These are phyloP conservation scores for Caiman crocodilus DNA, from an alignment of 2,797 vertebrate species.

Conservation along the genomic window DNA sequence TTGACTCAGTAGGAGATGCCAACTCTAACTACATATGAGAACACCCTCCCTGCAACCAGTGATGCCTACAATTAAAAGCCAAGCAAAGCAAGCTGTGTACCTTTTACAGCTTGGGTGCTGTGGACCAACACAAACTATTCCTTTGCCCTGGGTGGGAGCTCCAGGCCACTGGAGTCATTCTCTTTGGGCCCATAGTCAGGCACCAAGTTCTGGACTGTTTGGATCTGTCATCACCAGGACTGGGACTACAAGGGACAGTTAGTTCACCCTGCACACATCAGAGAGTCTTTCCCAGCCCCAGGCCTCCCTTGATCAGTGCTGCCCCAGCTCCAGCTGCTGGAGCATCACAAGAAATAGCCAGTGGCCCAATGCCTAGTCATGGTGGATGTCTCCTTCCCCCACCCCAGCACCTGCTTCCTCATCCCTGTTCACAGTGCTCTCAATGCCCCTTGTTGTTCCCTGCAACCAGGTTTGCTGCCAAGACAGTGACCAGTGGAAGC, in stretches of 20 bases:
- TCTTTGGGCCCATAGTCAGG: too few species aligned
- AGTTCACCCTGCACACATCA: too few species aligned
- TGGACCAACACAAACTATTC: too few species aligned
- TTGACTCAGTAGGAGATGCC: neutral
- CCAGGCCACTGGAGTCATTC: neutral
- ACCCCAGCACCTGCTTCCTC: too few species aligned
- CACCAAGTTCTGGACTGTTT: too few species aligned
- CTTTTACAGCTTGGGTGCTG: too few species aligned
- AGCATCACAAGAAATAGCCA: neutral
- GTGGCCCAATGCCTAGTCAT: neutral
- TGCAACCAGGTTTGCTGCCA: constrained; percentile 90
- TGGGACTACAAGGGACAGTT: too few species aligned
- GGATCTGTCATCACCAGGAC: too few species aligned
- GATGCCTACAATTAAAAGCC: too few species aligned
- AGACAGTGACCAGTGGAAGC: constrained; percentile 91
- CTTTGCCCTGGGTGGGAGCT: neutral
- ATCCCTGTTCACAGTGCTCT: neutral
- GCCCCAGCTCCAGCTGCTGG: neutral
- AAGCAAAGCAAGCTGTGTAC: too few species aligned
- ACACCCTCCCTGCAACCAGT: neutral
- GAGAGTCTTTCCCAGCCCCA: neutral
- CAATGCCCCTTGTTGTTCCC: neutral
- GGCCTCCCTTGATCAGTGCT: neutral
- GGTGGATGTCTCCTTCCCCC: too few species aligned
- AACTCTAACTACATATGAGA: too few species aligned